These are phyloP conservation scores for Cirrhinus mrigala DNA, from an alignment of 2,797 vertebrate genomes.

Conservation along the genomic window DNA sequence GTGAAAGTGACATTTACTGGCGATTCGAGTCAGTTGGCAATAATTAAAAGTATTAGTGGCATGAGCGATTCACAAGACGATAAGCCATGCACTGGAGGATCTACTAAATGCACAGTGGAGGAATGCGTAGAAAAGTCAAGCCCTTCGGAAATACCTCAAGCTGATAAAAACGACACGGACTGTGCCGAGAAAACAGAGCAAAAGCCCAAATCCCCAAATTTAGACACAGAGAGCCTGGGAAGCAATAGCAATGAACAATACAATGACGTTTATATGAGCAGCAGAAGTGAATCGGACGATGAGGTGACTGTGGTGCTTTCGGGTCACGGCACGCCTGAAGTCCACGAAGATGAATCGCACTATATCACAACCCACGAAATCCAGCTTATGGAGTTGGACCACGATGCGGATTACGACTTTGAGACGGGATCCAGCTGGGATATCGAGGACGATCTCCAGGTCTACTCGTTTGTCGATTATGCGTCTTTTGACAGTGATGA, in stretches of 20 bases:
- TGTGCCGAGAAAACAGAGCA: slow-evolving; percentile 54
- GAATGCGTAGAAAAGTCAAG: not conserved
- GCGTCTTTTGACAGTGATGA: slow-evolving; percentile 85
- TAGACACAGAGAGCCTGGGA: slow-evolving; percentile 64
- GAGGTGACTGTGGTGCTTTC: slow-evolving; percentile 69
- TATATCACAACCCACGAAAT: slow-evolving; percentile 97
- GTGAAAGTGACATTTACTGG: slow-evolving; percentile 58
- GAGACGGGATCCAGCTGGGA: slow-evolving; percentile 87
- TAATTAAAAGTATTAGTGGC: slow-evolving; percentile 43
- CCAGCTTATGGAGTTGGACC: slow-evolving; percentile 91
- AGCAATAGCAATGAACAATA: slow-evolving; percentile 70
- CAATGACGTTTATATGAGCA: slow-evolving; percentile 60
- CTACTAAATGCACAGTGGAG: slow-evolving; percentile 18
- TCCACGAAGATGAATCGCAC: slow-evolving; percentile 85
- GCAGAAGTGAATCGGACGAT: slow-evolving; percentile 65
- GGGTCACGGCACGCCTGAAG: slow-evolving; percentile 63
- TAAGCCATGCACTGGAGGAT: slow-evolving; percentile 15
- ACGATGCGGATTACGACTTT: slow-evolving; percentile 83
- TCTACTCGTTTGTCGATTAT: slow-evolving; percentile 90
- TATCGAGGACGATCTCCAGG: slow-evolving; percentile 86
- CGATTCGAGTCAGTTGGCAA: slow-evolving; percentile 59
- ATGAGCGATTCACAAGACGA: slow-evolving; percentile 29
- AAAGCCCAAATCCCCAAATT: slow-evolving; percentile 61
- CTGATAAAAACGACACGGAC: slow-evolving; percentile 51
- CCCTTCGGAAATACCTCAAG: slow-evolving; percentile 35